Base-by-base conservation (phyloP, 2,113 vertebrate species). In the Apeltes quadracus region DNA sequence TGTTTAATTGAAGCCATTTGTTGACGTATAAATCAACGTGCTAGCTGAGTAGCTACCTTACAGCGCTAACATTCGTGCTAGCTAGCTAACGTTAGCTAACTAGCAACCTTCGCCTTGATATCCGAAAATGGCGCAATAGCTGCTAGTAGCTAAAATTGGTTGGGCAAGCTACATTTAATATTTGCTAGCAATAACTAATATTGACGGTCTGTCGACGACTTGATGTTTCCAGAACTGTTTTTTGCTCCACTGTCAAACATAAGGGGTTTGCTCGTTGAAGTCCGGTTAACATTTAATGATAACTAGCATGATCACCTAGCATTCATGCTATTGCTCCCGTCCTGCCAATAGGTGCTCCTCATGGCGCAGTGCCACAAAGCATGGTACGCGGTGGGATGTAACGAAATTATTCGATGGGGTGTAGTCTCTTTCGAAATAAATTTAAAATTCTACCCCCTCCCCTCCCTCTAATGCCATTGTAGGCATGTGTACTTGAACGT, bases 61-160 rank as follows among this genome's bases (percentile, higher is more conserved):
- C 20, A n/a, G 13, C 41, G 54, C 48, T 50, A 61, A 25, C 27
- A 3, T 23, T 22, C 11, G 9, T 15, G 34, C 5, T 29, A 27
- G 50, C 43, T 53, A 55, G n/a, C 27, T 23, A 9, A 5, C 9
- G 32, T 41, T 39, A 39, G 50, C 4, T 15, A 25, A 50, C 43
- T 67, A 62, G 61, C 72, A 3, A 39, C 5, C 23, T 41, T 64
- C 12, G 51, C 7, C 2, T 7, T 23, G 23, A 10, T 2, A 41
- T 2, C 20, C 6, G 25, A 73, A 80, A 85, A 83, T 32, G 80
- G 83, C 86, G 83, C 71, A 61, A 56, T 71, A 23, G n/a, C 54
- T 15, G 10, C 12, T 10, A 5, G 11, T 44, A 22, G 66, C 29
- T 43, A 61, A 20, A 20, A 9, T n/a, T 51, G 48, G 12, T 38